Percentiles rank a stretch among this genome's conserved stretches.
Evolutionary conservation across 2,113 vertebrate genomes (phyloP).

Genomic region (Corapipo altera): DNA sequence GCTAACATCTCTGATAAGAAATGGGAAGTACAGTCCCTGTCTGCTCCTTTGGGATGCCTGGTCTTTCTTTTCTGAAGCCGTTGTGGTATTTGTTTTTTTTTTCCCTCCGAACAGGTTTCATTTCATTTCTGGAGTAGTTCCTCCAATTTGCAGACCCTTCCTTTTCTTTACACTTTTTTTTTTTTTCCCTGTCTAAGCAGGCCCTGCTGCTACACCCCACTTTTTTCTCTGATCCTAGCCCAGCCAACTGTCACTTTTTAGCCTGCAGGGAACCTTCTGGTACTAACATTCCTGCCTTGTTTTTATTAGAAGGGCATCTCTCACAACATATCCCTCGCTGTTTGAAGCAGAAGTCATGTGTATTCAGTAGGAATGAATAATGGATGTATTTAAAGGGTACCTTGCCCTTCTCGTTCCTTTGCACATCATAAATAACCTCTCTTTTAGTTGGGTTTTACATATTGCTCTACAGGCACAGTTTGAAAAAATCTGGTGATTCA

Average conservation of each 20-base stretch:
- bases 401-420: conserved; percentile 51
- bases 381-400: conserved; percentile 65
- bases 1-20: not conserved
- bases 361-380: conserved; percentile 68
- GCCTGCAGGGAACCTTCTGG: conserved; percentile 70
- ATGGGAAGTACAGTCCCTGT: not conserved
- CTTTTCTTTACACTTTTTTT: not conserved
- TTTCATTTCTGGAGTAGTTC: not conserved
- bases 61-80: not conserved
- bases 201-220: conserved; percentile 21
- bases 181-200: not conserved
- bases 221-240: conserved; percentile 34
- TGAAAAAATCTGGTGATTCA: conserved; percentile 38
- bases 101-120: not conserved
- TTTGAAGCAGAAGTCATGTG: conserved; percentile 59
- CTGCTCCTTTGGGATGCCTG: not conserved
- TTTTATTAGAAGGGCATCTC: conserved; percentile 67
- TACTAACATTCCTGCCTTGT: conserved; percentile 62
- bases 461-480: not conserved
- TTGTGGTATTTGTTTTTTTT: too few relatives aligned
- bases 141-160: not conserved
- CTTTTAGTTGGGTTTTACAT: conserved; percentile 25
- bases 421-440: conserved; percentile 40
- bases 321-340: conserved; percentile 48
- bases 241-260: conserved; percentile 59